Percentiles rank a stretch among this genome's conserved stretches.
Conservation (phyloP, 1,140 invertebrate genomes). For the Holotrichia oblita region DNA sequence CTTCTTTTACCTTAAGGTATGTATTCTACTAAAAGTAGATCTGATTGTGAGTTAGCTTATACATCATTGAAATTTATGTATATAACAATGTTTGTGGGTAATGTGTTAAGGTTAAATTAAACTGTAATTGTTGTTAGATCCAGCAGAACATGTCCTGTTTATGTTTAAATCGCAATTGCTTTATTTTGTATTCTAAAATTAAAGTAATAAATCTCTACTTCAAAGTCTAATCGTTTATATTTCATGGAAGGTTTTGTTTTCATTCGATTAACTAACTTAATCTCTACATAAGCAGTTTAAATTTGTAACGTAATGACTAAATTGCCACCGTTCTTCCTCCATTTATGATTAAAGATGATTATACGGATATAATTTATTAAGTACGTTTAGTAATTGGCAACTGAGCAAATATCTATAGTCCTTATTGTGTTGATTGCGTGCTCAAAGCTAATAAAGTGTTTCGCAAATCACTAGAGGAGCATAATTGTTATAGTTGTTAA, state of each 20-base stretch:
- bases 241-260: neutral
- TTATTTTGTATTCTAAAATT: neutral
- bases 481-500: neutral
- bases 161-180: neutral
- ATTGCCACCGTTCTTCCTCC: no score
- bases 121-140: no score
- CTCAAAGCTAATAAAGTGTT: neutral
- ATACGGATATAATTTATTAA: no score
- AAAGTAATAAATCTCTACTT: slow-evolving; percentile 17
- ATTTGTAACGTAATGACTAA: neutral
- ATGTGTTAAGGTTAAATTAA: no score
- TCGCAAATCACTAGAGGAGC: neutral
- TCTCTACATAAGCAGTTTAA: neutral
- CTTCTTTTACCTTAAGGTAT: no score
- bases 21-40: no score
- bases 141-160: neutral
- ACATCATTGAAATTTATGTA: no score
- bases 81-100: no score
- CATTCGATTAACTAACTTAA: slow-evolving; percentile 2
- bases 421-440: neutral
- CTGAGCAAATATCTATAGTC: no score
- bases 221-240: neutral
- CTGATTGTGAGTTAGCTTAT: no score
- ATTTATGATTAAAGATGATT: no score
- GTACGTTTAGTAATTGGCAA: no score